Evolutionary conservation across 2,888 invertebrate species (phyloP).

Genomic region (Lasius platythorax): DNA sequence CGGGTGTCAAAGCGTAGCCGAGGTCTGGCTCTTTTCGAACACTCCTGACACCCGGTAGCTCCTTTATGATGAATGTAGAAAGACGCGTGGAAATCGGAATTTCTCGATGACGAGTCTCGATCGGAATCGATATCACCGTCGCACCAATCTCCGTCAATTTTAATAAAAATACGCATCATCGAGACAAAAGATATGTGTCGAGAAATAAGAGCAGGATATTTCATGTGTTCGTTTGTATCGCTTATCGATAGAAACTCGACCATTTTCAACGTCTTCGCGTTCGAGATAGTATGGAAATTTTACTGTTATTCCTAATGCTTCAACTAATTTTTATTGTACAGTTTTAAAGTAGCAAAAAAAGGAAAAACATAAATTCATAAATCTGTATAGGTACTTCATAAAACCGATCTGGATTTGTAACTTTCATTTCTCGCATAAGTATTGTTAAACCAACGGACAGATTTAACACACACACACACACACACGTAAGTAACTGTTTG

Average conservation of each 20-base stretch:
- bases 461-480: not conserved
- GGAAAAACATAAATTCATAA: not conserved
- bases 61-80: conserved; percentile 66
- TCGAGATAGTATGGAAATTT: not conserved
- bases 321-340: not conserved
- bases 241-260: not conserved
- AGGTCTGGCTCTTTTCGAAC: conserved; percentile 70
- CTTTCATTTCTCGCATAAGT: not conserved
- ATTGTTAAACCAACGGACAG: conserved; percentile 9
- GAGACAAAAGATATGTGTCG: not conserved
- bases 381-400: not conserved
- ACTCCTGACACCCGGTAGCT: conserved; percentile 72
- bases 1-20: conserved; percentile 76
- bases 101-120: not conserved
- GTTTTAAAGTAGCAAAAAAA: not conserved
- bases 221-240: not conserved
- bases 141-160: not conserved
- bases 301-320: not conserved
- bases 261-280: not conserved
- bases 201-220: not conserved
- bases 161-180: not conserved
- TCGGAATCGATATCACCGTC: not conserved
- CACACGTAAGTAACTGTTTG: not conserved
- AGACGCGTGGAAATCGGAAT: not conserved
- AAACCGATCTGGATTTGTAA: not conserved